Base-by-base conservation (phyloP, 2,113 vertebrate species). In the Trochalopteron elliotii region DNA sequence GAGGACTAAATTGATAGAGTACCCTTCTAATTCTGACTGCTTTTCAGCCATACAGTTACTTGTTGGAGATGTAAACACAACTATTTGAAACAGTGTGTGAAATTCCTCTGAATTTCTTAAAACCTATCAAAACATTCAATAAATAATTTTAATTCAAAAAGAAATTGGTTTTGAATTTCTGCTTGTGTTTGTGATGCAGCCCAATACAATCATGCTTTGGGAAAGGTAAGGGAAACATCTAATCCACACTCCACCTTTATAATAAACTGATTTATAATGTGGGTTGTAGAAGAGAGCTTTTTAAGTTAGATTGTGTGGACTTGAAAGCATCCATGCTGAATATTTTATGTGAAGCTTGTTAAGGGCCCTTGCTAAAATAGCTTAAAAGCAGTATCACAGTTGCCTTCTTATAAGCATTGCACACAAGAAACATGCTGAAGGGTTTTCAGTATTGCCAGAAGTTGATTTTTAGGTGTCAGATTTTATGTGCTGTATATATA, bases 301-400 rank as follows among this genome's bases (percentile, higher is more conserved):
- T 92, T 82, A 28, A 83, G 84, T 96, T 94, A 92, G 96, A 88
- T 84, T 89, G 85, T 81, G 91, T 94, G 84, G 94, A 93, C 96
- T 94, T 95, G 92, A 96, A 97, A 97, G 95, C 91, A 90, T 80
- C 86, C 63, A 23, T 72, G 60, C 83, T 96, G 95, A 98, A 96
- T 97, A 95, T 97, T 97, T 96, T 92, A 97, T 97, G 91, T 94
- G 92, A 93, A 95, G 92, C 85, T 88, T 97, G 89, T 96, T 89
- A 92, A 89, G 79, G 75, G 56, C 78, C 94, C 61, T 90, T 89
- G 88, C 89, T 92, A 93, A 94, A 95, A 95, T 80, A 94, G 92
- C 90, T 93, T 94, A 74, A 90, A 94, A 96, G 86, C 81, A 57
- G 49, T 50, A 93, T 82, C 45, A 42, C 88, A 74, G 44, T 92